These are phyloP conservation scores for Rhingia campestris DNA, from an alignment of 2,888 invertebrate genomes.

Conservation along the genomic window DNA sequence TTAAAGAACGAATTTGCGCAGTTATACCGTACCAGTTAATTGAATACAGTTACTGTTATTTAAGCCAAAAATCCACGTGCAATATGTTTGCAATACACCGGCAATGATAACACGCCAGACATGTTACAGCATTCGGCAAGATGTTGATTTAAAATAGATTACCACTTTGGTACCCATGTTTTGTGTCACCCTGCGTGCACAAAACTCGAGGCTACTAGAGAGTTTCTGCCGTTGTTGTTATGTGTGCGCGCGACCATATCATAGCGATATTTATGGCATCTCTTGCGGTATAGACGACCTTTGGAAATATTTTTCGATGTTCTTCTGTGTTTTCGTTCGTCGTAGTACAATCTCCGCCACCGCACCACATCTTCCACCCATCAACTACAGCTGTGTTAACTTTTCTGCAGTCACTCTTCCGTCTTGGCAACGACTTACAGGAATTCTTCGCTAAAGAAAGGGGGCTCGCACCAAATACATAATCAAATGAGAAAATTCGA, in stretches of 20 bases:
- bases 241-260: conserved; percentile 47
- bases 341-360: not conserved
- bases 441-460: conserved; percentile 8
- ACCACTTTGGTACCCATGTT: not conserved
- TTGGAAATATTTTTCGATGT: conserved; percentile 70
- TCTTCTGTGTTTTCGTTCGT: conserved; percentile 63
- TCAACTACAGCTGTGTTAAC: conserved; percentile 9
- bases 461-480: conserved; percentile 31
- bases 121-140: not conserved
- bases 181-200: conserved; percentile 56
- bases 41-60: not conserved
- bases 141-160: not conserved
- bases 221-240: conserved; percentile 39
- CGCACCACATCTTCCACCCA: not conserved
- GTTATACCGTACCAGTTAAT: conserved; percentile 13
- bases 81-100: not conserved
- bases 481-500: conserved; percentile 42
- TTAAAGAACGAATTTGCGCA: conserved; percentile 40
- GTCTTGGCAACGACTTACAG: not conserved
- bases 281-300: conserved; percentile 70
- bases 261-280: conserved; percentile 53
- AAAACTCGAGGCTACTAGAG: conserved; percentile 31
- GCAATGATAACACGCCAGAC: not conserved
- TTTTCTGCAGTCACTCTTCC: conserved; percentile 12
- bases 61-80: conserved; percentile 38